These are phyloP conservation scores for Pterostichus niger DNA, from an alignment of 2,888 invertebrate species.

Conservation along the genomic window DNA sequence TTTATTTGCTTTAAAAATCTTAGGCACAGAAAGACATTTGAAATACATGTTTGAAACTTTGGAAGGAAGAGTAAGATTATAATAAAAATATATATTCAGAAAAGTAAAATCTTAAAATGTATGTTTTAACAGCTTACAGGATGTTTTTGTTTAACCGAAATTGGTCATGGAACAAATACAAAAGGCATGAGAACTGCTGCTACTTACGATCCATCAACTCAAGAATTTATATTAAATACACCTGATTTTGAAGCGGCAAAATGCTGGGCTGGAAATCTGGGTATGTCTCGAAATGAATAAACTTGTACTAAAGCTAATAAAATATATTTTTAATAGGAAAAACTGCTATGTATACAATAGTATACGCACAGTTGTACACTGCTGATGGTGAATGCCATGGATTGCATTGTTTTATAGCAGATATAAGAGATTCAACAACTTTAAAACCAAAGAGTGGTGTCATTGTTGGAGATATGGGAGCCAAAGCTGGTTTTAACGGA, in stretches of 20 bases:
- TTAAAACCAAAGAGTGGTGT: conserved; percentile 88
- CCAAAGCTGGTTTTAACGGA: conserved; percentile 94
- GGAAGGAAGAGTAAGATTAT: conserved; percentile 71
- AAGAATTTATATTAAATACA: conserved; percentile 86
- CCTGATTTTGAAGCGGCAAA: conserved; percentile 89
- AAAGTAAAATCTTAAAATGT: neutral
- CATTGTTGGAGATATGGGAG: conserved; percentile 94
- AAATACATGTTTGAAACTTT: conserved; percentile 76
- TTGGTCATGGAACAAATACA: conserved; percentile 94
- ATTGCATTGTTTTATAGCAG: conserved; percentile 93
- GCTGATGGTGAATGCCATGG: conserved; percentile 90
- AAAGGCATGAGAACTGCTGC: conserved; percentile 92
- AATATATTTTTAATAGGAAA: conserved; percentile 79
- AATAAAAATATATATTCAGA: neutral
- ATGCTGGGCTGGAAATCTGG: conserved; percentile 91
- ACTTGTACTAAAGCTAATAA: neutral
- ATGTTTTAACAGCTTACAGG: conserved; percentile 71
- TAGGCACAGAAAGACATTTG: conserved; percentile 83
- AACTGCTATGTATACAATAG: conserved; percentile 91
- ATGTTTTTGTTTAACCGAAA: conserved; percentile 93
- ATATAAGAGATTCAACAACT: conserved; percentile 87
- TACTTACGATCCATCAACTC: conserved; percentile 86
- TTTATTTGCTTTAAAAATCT: conserved; percentile 81
- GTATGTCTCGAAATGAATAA: conserved; percentile 72
- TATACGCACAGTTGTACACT: conserved; percentile 93